Percentiles rank a stretch among this genome's conserved stretches.
Conservation (phyloP, 2,888 invertebrate genomes). For the Actias luna region DNA sequence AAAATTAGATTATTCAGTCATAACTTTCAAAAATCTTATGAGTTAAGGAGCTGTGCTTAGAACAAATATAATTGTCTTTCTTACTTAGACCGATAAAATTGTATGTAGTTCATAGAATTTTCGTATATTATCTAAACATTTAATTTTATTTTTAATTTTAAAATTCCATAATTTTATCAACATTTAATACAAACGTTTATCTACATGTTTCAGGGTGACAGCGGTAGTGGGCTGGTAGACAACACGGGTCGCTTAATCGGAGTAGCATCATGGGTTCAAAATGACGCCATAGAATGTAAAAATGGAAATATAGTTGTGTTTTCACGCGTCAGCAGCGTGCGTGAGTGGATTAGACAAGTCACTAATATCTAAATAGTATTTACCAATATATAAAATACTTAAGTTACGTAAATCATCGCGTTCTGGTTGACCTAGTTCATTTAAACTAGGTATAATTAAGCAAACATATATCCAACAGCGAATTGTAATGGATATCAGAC, state of each 20-base stretch:
- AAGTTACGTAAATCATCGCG: background rate
- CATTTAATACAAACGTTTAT: no score
- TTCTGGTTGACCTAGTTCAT: background rate
- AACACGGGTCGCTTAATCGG: constrained; percentile 52
- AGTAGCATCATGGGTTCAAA: constrained; percentile 73
- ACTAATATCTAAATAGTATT: constrained; percentile 45
- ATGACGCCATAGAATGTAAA: constrained; percentile 61
- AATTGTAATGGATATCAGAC: background rate
- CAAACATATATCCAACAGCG: background rate
- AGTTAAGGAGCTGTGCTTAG: no score
- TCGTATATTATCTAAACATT: no score
- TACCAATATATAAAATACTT: background rate
- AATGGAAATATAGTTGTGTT: constrained; percentile 63
- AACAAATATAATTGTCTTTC: no score
- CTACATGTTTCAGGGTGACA: constrained; percentile 59
- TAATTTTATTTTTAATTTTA: no score
- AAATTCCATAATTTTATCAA: no score
- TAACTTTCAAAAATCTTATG: no score
- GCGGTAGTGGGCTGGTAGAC: constrained; percentile 72
- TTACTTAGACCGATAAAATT: no score
- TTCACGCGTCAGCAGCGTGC: constrained; percentile 56
- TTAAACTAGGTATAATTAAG: background rate
- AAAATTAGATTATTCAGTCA: no score
- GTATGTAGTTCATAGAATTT: no score
- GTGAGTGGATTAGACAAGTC: constrained; percentile 63